Evolutionary conservation across 2,797 vertebrate genomes (phyloP).

Genomic region (Falco rusticolus): DNA sequence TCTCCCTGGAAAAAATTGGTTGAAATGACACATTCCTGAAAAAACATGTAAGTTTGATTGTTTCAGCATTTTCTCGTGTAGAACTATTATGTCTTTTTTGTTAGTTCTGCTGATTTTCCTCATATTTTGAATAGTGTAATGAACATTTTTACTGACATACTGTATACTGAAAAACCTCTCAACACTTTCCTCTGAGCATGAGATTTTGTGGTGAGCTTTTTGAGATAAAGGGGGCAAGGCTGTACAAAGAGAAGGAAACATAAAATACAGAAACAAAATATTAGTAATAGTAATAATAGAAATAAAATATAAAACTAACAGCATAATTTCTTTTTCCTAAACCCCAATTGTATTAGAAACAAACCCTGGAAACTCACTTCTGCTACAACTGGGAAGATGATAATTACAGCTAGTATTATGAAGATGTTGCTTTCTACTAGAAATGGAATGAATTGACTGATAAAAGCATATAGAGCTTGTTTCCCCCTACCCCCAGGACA

Average conservation of each 20-base stretch:
- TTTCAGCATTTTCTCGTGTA: not conserved
- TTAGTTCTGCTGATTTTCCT: not conserved
- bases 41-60: not conserved
- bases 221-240: fast-evolving
- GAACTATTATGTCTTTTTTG: not conserved
- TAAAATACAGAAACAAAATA: not conserved
- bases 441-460: not conserved
- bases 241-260: not conserved
- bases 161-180: not conserved
- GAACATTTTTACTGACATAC: not conserved
- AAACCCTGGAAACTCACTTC: not conserved
- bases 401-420: not conserved
- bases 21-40: not conserved
- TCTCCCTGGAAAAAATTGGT: not conserved
- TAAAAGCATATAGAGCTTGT: not conserved
- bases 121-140: not conserved
- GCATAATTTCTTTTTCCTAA: not conserved
- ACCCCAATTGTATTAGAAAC: not conserved
- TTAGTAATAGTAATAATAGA: not conserved
- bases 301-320: not conserved
- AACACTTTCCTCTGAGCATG: not conserved
- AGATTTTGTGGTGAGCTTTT: not conserved
- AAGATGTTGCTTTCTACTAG: not conserved
- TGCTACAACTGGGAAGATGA: not conserved
- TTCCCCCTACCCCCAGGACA: not conserved